Conservation (phyloP, 2,888 invertebrate genomes). For the Punctoribates punctum region DNA sequence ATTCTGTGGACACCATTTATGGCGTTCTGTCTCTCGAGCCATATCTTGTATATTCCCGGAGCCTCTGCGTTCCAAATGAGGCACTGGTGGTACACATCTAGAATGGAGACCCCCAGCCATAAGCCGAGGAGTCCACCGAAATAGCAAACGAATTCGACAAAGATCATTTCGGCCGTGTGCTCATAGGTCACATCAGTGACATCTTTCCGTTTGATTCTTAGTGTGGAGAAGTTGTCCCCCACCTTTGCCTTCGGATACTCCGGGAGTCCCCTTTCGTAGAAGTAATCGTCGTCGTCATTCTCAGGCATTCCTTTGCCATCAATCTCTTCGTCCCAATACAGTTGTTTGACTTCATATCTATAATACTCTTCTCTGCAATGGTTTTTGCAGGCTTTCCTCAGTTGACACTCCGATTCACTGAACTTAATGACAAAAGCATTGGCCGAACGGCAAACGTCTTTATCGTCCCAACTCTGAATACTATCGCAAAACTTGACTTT, state of each 20-base stretch:
- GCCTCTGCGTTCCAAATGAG: slow-evolving; percentile 7
- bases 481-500: not conserved
- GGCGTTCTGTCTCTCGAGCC: not conserved
- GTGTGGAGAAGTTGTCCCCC: not conserved
- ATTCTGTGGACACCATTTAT: not conserved
- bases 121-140: slow-evolving; percentile 12
- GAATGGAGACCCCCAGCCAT: slow-evolving; percentile 20
- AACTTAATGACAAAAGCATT: not conserved
- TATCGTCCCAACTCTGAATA: not conserved
- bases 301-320: not conserved
- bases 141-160: slow-evolving; percentile 30
- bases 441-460: not conserved
- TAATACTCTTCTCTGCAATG: slow-evolving; percentile 19
- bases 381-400: not conserved
- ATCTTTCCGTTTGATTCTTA: slow-evolving; percentile 2
- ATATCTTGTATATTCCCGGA: not conserved
- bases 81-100: slow-evolving; percentile 21
- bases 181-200: not conserved
- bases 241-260: too few species aligned
- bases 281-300: not conserved
- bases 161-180: slow-evolving; percentile 10
- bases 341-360: slow-evolving; percentile 15
- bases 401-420: not conserved
- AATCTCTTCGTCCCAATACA: not conserved
- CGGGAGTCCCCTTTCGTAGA: not conserved